Base-by-base conservation (phyloP, 2,113 vertebrate genomes). In the Laticauda laticaudata region DNA sequence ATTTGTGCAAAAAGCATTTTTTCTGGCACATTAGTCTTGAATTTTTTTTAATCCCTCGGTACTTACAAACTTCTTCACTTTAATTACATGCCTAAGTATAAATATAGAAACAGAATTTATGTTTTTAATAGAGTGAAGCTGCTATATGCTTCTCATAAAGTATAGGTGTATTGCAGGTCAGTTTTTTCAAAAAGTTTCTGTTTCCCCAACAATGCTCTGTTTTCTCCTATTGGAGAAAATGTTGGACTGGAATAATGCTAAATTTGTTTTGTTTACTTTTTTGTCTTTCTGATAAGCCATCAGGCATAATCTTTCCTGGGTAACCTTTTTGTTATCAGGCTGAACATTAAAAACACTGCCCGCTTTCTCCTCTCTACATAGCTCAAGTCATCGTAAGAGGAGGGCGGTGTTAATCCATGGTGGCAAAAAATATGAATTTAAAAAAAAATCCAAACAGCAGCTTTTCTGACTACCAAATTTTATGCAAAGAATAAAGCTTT, bases 111-210 rank as follows among this genome's bases (percentile, higher is more conserved):
- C 29, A 75, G 3, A 29, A 90, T 90, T 61, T 90, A 86, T 90
- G 88, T 54, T 90, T 85, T 89, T 90, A 93, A 93, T 69, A 69
- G 20, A 87, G 26, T 86, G 85, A 92, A 90, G 43, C 43, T 87
- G 21, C 15, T 14, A 43, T 45, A 75, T 75, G 34, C 90, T 23
- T 86, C 92, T 86, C 29, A 29, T 61, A 61, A 64, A 54, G 29
- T 51, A 90, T 54, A 93, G 53, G 64, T 53, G 86, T 53, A 54
- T 45, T 93, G 55, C 56, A 90, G 56, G 26, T 29, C 45, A 53
- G 14, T 88, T 48, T 90, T 39, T 54, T 18, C 29, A 23, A 34
- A 53, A 12, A 26, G 90, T 43, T 54, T 51, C 34, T 43, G 56
- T 87, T 64, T 54, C 53, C 45, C 5, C 89, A 57, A 89, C 39